A percentile compares a stretch with the other conserved stretches of the same genome.
phyloP scores from a whole-genome alignment of 2,888 invertebrate species.

The Synanthedon vespiformis region DNA sequence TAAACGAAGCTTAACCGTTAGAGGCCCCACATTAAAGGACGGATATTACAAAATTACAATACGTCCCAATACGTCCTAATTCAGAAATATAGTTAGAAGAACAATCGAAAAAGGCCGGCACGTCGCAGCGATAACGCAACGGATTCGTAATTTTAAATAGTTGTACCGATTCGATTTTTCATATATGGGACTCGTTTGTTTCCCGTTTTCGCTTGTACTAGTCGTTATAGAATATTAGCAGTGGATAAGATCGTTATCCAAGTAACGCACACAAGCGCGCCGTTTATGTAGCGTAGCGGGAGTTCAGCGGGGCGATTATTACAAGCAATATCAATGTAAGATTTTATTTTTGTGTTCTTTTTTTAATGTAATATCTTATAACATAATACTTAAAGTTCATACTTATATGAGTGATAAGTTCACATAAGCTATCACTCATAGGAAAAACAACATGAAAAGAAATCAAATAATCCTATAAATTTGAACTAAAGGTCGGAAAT shows the following conservation, averaged over 20 bases:
- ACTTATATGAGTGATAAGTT: too few relatives aligned
- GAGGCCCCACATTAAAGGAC: constrained; percentile 7
- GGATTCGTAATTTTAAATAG: constrained; percentile 71
- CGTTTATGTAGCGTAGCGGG: background rate
- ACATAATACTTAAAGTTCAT: too few relatives aligned
- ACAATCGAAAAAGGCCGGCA: constrained; percentile 63
- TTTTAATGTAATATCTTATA: too few relatives aligned
- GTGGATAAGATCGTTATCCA: too few relatives aligned
- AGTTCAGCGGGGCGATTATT: too few relatives aligned
- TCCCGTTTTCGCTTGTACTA: constrained; percentile 66
- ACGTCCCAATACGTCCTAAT: constrained; percentile 22
- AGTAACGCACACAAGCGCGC: background rate
- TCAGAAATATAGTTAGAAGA: constrained; percentile 31
- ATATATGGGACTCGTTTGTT: constrained; percentile 66
- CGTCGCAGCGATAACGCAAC: constrained; percentile 65
- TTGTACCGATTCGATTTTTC: constrained; percentile 59
- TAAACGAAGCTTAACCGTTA: constrained; percentile 5
- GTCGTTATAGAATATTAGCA: background rate
- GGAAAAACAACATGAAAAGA: too few relatives aligned
- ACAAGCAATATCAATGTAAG: too few relatives aligned
- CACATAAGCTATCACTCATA: too few relatives aligned
- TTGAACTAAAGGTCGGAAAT: too few relatives aligned
- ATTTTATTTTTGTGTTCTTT: too few relatives aligned
- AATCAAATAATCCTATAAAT: too few relatives aligned
- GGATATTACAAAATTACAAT: too few relatives aligned